phyloP scores from a whole-genome alignment of 1,140 invertebrate species.

The Carcinoscorpius rotundicauda region DNA sequence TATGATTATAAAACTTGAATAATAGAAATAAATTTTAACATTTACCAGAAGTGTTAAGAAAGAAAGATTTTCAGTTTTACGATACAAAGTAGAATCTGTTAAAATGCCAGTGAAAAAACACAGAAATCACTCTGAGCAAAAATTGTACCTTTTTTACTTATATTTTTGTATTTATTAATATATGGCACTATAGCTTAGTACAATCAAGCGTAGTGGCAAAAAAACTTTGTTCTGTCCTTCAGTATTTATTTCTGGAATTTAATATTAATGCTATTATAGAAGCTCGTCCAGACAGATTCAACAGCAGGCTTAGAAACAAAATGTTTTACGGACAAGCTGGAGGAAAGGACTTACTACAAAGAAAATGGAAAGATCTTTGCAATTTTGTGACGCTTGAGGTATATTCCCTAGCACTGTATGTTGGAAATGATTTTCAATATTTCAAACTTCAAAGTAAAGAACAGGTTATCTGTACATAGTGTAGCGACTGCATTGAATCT shows the following conservation, averaged over 20 bases:
- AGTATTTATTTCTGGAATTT: too few species aligned
- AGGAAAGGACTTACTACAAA: constrained; percentile 84
- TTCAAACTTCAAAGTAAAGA: too few species aligned
- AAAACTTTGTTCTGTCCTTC: background rate
- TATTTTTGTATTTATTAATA: background rate
- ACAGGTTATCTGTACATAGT: too few species aligned
- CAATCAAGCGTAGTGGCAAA: too few species aligned
- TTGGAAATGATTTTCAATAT: too few species aligned
- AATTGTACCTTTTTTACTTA: background rate
- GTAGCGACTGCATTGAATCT: too few species aligned
- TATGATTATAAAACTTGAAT: too few species aligned
- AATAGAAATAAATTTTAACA: too few species aligned
- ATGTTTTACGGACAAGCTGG: constrained; percentile 97
- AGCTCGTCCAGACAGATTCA: constrained; percentile 95
- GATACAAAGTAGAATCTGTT: too few species aligned
- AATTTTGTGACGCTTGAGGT: constrained; percentile 74
- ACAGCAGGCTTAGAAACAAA: constrained; percentile 89
- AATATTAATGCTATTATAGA: constrained; percentile 42
- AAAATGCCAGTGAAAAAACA: background rate
- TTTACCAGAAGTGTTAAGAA: too few species aligned
- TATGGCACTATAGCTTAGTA: too few species aligned
- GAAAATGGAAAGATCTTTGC: constrained; percentile 90
- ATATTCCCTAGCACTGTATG: background rate
- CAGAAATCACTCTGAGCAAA: background rate
- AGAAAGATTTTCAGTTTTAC: too few species aligned